Conservation (phyloP, 2,888 invertebrate species). For the Cephus sareptanus region DNA sequence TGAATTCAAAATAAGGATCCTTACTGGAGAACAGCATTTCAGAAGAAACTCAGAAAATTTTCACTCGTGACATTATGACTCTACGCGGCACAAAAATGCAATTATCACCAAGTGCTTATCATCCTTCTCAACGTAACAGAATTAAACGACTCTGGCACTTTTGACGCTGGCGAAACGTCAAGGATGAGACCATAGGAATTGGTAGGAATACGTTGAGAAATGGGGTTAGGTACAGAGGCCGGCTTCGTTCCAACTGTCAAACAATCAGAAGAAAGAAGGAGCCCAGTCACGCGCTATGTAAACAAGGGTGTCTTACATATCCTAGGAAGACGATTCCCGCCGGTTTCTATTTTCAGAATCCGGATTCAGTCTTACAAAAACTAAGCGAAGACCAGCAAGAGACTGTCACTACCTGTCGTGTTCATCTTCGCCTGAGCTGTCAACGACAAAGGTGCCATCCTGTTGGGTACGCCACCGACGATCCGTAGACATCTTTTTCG, state of each 20-base stretch:
- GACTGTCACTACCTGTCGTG: constrained; percentile 11
- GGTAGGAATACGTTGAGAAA: neutral
- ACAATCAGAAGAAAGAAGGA: neutral
- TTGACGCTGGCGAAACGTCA: neutral
- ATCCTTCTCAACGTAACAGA: neutral
- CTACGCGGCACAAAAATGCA: neutral
- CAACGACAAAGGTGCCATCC: constrained; percentile 18
- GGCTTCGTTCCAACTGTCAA: neutral
- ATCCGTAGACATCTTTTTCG: constrained; percentile 22
- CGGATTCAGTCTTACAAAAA: neutral
- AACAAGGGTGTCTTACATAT: neutral
- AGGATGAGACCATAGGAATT: neutral
- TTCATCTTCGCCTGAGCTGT: constrained; percentile 19
- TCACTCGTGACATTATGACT: neutral
- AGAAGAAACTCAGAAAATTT: neutral
- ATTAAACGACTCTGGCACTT: neutral
- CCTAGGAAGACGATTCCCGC: neutral
- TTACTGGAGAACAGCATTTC: neutral
- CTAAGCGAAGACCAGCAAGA: neutral
- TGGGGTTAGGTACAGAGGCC: neutral
- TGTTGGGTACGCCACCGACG: constrained; percentile 23
- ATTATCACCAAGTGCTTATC: neutral
- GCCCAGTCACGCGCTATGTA: neutral
- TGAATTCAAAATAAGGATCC: neutral
- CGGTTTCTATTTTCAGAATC: neutral